Percentiles rank a stretch among this genome's conserved stretches.
Evolutionary conservation across 2,113 vertebrate species (phyloP).

Genomic region (Puma concolor): DNA sequence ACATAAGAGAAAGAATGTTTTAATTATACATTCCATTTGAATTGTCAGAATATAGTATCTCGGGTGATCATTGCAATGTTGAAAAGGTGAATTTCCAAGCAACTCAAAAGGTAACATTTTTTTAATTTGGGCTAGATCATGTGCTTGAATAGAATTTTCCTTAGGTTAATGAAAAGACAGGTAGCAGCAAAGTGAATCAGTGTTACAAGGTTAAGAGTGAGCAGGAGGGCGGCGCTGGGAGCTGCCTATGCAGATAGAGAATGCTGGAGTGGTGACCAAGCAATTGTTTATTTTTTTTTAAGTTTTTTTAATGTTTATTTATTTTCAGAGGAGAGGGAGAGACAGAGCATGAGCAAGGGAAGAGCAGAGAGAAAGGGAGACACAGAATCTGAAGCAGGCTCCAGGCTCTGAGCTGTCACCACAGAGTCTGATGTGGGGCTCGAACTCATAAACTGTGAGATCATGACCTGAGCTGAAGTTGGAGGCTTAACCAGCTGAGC

Average conservation of each 20-base stretch:
- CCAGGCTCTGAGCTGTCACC: no score
- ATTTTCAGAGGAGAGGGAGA: no score
- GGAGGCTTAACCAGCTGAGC: no score
- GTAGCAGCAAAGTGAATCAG: neutral
- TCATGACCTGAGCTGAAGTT: no score
- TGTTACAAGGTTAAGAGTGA: neutral
- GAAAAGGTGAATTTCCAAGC: neutral
- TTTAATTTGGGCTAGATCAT: neutral
- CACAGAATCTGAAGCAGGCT: no score
- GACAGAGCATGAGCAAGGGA: no score
- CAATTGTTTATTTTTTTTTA: neutral
- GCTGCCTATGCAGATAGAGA: neutral
- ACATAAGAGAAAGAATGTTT: neutral
- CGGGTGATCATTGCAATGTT: neutral
- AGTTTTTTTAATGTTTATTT: no score
- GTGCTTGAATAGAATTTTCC: neutral
- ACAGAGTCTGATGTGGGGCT: no score
- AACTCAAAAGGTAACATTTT: neutral
- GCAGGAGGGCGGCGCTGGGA: neutral
- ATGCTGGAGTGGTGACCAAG: neutral
- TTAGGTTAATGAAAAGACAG: neutral
- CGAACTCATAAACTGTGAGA: no score
- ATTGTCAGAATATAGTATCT: neutral
- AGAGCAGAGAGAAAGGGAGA: no score
- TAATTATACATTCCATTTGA: neutral